Evolutionary conservation across 2,888 invertebrate genomes (phyloP).

Genomic region (Laothoe populi): DNA sequence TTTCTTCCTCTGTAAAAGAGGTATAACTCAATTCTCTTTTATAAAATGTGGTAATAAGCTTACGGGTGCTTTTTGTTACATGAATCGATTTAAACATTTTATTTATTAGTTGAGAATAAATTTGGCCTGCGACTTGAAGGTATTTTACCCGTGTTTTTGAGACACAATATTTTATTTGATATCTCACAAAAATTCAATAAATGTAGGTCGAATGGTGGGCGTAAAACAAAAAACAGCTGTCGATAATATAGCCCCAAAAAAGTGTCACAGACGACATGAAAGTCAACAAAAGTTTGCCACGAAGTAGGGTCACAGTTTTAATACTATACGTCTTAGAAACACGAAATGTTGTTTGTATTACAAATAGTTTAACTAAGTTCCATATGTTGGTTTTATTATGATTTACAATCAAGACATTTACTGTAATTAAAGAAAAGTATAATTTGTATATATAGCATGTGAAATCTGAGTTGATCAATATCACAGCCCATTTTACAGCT

Average conservation of each 20-base stretch:
- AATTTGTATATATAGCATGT: too few species aligned
- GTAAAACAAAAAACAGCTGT: constrained; percentile 18
- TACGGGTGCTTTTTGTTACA: constrained; percentile 54
- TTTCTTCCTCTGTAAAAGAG: constrained; percentile 70
- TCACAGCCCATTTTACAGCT: too few species aligned
- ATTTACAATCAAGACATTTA: too few species aligned
- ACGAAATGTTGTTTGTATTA: constrained; percentile 2
- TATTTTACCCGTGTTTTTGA: constrained; percentile 1
- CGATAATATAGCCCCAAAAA: constrained; percentile 14
- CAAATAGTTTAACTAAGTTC: constrained; percentile 6
- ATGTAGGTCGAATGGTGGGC: constrained; percentile 12
- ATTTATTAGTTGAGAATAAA: constrained; percentile 28
- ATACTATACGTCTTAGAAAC: neutral
- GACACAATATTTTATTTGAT: constrained; percentile 4
- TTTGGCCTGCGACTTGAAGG: neutral
- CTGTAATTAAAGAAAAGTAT: too few species aligned
- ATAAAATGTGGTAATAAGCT: constrained; percentile 66
- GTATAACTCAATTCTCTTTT: constrained; percentile 71
- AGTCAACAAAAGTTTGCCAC: constrained; percentile 18
- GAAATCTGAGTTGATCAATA: too few species aligned
- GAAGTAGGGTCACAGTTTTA: neutral
- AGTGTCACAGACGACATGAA: constrained; percentile 15
- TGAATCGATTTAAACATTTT: constrained; percentile 46
- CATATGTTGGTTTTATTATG: neutral
- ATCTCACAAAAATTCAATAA: constrained; percentile 10